Evolutionary conservation across 2,888 invertebrate species (phyloP).

Genomic region (Anodontia alba): DNA sequence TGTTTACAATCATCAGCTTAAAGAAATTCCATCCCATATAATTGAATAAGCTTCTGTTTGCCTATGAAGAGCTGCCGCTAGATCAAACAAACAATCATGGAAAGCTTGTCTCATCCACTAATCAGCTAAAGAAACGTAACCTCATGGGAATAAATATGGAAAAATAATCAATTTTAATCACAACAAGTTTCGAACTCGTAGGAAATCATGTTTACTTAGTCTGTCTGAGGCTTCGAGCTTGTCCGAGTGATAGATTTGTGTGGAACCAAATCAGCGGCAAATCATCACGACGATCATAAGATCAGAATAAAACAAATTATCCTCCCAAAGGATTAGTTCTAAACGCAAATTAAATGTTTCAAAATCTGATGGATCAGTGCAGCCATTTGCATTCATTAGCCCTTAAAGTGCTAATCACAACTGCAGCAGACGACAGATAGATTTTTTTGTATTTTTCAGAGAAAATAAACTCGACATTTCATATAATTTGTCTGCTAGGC

Average conservation of each 20-base stretch:
- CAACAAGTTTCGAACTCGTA: constrained; percentile 72
- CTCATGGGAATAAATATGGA: constrained; percentile 67
- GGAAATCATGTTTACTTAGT: constrained; percentile 74
- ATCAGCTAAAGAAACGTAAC: constrained; percentile 68
- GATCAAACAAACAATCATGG: constrained; percentile 69
- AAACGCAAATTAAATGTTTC: constrained; percentile 41
- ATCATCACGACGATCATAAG: constrained; percentile 50
- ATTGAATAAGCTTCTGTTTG: constrained; percentile 77
- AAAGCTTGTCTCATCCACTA: constrained; percentile 70
- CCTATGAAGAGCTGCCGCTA: constrained; percentile 64
- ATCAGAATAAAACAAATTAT: constrained; percentile 61
- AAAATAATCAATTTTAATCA: constrained; percentile 79
- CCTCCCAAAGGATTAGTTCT: constrained; percentile 40
- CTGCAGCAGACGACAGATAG: no score
- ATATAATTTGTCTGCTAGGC: no score
- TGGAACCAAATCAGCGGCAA: constrained; percentile 52
- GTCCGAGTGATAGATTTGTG: constrained; percentile 61
- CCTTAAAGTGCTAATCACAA: no score
- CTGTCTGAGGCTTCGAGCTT: constrained; percentile 45
- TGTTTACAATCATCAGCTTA: constrained; percentile 72
- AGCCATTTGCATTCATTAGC: constrained; percentile 29
- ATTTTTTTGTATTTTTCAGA: no score
- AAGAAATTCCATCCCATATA: constrained; percentile 77
- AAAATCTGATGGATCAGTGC: constrained; percentile 8
- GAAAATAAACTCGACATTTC: no score